Conservation (phyloP, 2,113 vertebrate species). For the Dicrurus megarhynchus region DNA sequence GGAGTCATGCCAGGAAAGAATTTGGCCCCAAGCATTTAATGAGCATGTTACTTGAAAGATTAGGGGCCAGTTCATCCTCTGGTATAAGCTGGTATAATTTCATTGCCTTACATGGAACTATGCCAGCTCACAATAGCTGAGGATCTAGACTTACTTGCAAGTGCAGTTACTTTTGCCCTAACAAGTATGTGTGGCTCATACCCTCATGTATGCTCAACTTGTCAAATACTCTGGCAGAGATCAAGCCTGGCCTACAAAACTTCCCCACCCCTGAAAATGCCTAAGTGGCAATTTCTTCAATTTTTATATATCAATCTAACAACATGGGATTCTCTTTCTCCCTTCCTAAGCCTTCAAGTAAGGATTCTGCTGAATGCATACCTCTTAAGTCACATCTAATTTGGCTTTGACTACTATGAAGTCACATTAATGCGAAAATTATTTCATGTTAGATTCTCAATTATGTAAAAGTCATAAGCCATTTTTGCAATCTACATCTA, state of each 20-base stretch:
- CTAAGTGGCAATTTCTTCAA: background rate
- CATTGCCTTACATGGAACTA: background rate
- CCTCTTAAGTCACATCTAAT: background rate
- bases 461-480: background rate
- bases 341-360: background rate
- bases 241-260: background rate
- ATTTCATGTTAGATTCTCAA: background rate
- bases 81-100: slow-evolving; percentile 15
- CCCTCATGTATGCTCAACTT: background rate
- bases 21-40: slow-evolving; percentile 44
- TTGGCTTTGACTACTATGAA: background rate
- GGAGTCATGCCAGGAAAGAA: slow-evolving; percentile 8
- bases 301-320: background rate
- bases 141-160: background rate
- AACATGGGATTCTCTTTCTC: background rate
- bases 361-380: background rate
- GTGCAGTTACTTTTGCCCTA: slow-evolving; percentile 16
- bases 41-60: slow-evolving; percentile 37
- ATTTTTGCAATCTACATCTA: background rate
- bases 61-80: slow-evolving; percentile 12
- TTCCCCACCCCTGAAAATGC: fast-evolving
- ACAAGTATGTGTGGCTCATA: background rate
- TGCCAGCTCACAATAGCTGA: background rate
- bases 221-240: background rate
- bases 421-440: background rate